Conservation (phyloP, 2,797 vertebrate genomes). For the Aselliscus stoliczkanus region DNA sequence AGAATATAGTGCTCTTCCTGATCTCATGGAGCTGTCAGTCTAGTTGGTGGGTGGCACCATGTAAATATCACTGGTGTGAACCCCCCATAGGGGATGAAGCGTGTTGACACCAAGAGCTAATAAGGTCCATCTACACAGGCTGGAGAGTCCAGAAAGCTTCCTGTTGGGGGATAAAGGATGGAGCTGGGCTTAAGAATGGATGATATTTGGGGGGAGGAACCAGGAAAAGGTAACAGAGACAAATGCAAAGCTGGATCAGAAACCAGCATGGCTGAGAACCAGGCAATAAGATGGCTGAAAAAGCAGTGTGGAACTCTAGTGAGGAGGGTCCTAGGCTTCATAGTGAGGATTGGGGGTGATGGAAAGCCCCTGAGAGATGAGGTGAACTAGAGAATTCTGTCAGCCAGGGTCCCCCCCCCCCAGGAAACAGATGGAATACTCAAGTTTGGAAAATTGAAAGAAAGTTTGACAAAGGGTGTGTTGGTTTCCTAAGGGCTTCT, state of each 20-base stretch:
- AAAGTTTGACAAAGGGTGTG: background rate
- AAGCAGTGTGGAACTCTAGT: background rate
- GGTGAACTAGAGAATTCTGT: background rate
- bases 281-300: background rate
- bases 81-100: accelerated
- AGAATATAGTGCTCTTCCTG: background rate
- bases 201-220: background rate
- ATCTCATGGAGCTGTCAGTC: background rate
- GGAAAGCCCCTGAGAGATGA: background rate
- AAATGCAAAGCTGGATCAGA: background rate
- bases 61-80: background rate
- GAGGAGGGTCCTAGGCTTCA: background rate
- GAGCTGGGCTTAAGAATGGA: background rate
- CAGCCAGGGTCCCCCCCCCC: background rate
- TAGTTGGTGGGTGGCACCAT: background rate
- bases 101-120: background rate
- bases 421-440: background rate
- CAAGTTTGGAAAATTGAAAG: background rate
- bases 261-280: background rate
- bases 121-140: background rate
- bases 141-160: background rate
- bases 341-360: background rate
- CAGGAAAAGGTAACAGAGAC: background rate
- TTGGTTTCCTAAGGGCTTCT: background rate
- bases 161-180: background rate